Conservation (phyloP, 2,888 invertebrate genomes). For the Apamea epomidion region DNA sequence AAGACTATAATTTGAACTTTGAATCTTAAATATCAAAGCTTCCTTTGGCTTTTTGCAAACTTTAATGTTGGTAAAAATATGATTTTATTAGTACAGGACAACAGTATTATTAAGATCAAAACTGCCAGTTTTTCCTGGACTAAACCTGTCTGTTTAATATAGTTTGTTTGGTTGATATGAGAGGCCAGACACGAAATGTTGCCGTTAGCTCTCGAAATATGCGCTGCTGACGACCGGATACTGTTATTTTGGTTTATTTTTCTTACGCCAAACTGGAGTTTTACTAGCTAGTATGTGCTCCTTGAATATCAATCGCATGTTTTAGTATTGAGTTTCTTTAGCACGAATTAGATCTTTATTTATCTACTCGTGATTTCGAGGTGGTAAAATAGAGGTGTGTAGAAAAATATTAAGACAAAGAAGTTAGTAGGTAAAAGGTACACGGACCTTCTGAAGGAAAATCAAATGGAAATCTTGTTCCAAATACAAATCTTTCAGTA, state of each 20-base stretch:
- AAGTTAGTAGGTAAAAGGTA: not conserved
- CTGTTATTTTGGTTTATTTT: constrained; percentile 57
- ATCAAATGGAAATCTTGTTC: not conserved
- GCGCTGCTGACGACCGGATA: constrained; percentile 36
- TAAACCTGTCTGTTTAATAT: constrained; percentile 36
- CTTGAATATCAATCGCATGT: constrained; percentile 25
- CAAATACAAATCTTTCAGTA: too few species aligned
- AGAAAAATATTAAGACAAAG: constrained; percentile 3
- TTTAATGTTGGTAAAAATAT: not conserved
- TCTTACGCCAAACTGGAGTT: constrained; percentile 42
- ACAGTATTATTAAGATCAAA: constrained; percentile 10
- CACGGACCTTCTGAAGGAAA: not conserved
- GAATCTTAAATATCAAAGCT: not conserved
- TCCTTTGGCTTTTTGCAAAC: not conserved
- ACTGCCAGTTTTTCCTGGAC: constrained; percentile 18
- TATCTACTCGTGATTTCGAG: not conserved
- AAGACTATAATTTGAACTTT: not conserved
- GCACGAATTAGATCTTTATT: not conserved
- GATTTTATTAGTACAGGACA: constrained; percentile 8
- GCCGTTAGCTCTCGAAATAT: constrained; percentile 55
- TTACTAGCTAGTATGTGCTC: constrained; percentile 22
- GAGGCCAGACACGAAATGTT: constrained; percentile 43
- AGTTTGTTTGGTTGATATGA: constrained; percentile 44
- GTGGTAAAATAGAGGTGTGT: not conserved
- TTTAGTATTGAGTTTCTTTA: constrained; percentile 13